These are phyloP conservation scores for Tenthredo distinguenda DNA, from an alignment of 2,888 invertebrate genomes.

Conservation along the genomic window DNA sequence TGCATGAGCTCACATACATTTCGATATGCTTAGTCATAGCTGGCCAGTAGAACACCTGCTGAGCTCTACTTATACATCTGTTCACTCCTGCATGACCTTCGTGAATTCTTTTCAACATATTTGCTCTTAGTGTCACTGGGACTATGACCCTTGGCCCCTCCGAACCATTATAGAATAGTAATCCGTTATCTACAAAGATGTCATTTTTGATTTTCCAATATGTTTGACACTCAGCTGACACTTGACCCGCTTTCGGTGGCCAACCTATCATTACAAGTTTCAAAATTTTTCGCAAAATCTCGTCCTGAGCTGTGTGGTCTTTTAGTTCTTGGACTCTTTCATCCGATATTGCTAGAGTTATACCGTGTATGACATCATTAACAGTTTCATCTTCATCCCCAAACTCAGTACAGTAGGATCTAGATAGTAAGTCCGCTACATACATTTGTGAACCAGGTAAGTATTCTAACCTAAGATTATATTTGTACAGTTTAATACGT, in stretches of 20 bases:
- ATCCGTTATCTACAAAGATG: slow-evolving; percentile 50
- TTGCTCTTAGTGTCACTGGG: slow-evolving; percentile 52
- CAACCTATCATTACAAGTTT: slow-evolving; percentile 56
- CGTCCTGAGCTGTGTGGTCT: slow-evolving; percentile 54
- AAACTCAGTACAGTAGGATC: slow-evolving; percentile 17
- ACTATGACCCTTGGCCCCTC: slow-evolving; percentile 53
- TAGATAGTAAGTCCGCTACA: slow-evolving; percentile 49
- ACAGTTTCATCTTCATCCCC: slow-evolving; percentile 55
- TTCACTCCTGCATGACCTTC: slow-evolving; percentile 57
- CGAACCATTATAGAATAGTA: slow-evolving; percentile 56
- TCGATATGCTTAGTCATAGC: slow-evolving; percentile 56
- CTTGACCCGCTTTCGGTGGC: slow-evolving; percentile 56
- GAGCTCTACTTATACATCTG: slow-evolving; percentile 56
- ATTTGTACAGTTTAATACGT: slow-evolving; percentile 45
- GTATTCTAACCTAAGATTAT: slow-evolving; percentile 36
- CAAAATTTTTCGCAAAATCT: slow-evolving; percentile 53
- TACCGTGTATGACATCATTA: slow-evolving; percentile 54
- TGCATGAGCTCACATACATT: slow-evolving; percentile 48
- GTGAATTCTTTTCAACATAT: slow-evolving; percentile 56
- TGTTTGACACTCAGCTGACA: slow-evolving; percentile 53
- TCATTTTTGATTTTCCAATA: slow-evolving; percentile 58
- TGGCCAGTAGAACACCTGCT: slow-evolving; percentile 58
- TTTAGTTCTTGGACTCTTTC: slow-evolving; percentile 54
- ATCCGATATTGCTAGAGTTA: slow-evolving; percentile 55
- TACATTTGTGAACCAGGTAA: slow-evolving; percentile 47